phyloP scores from a whole-genome alignment of 1,140 invertebrate genomes.

The Microplitis demolitor region DNA sequence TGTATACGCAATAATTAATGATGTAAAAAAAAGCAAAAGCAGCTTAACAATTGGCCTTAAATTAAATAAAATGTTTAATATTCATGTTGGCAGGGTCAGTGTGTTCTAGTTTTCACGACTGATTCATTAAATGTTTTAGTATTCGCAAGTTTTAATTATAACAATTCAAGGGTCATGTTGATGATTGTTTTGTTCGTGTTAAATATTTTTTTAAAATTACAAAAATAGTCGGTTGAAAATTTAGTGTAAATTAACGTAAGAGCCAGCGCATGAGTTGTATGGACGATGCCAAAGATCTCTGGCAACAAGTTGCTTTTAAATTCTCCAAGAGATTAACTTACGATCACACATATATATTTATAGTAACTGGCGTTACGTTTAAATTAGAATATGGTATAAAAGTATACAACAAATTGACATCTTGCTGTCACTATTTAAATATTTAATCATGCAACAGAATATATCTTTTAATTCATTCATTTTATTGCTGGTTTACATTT shows the following conservation, averaged over 20 bases:
- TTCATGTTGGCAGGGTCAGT: constrained; percentile 10
- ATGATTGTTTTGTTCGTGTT: neutral
- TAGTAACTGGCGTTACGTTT: neutral
- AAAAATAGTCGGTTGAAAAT: neutral
- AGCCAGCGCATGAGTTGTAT: neutral
- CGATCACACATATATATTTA: neutral
- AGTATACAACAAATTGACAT: no score
- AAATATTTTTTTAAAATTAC: neutral
- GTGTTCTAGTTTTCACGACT: constrained; percentile 17
- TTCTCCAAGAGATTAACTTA: constrained; percentile 2
- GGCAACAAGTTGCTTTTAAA: neutral
- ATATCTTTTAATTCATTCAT: no score
- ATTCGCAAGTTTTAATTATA: constrained; percentile 15
- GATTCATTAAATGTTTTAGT: constrained; percentile 18
- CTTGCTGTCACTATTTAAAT: no score
- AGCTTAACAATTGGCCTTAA: neutral
- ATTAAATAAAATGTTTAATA: neutral
- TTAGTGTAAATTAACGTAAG: neutral
- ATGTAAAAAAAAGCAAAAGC: neutral
- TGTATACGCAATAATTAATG: neutral
- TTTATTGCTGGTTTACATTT: no score
- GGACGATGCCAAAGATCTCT: neutral
- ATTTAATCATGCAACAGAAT: no score
- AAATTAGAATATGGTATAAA: no score
- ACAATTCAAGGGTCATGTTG: constrained; percentile 7